Evolutionary conservation across 2,797 vertebrate genomes (phyloP).

Genomic region (Rhodeus uyekii): DNA sequence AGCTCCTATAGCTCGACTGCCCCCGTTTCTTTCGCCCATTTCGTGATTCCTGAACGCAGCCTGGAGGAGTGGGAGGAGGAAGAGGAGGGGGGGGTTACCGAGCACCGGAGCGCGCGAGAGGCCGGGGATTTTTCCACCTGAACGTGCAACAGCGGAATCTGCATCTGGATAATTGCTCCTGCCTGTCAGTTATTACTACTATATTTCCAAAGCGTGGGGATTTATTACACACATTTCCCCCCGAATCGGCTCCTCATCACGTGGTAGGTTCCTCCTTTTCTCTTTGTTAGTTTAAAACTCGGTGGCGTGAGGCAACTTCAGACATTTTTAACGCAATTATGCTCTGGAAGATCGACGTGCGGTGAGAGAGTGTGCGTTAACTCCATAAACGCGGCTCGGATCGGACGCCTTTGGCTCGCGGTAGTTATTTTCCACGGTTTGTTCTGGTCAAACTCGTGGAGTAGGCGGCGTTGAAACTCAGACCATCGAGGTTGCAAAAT

Average conservation of each 20-base stretch:
- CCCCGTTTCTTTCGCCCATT: slow-evolving; percentile 68
- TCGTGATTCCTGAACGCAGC: slow-evolving; percentile 61
- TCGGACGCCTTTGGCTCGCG: slow-evolving; percentile 12
- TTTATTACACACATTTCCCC: slow-evolving; percentile 75
- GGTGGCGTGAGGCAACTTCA: slow-evolving; percentile 38
- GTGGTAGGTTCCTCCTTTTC: slow-evolving; percentile 82
- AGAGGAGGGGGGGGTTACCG: slow-evolving; percentile 40
- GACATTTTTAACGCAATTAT: slow-evolving; percentile 24
- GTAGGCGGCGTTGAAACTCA: slow-evolving; percentile 36
- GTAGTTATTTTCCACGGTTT: slow-evolving; percentile 23
- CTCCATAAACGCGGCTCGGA: neutral
- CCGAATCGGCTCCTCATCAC: slow-evolving; percentile 80
- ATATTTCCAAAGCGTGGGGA: slow-evolving; percentile 73
- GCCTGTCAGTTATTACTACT: slow-evolving; percentile 46
- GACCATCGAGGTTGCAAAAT: slow-evolving; percentile 49
- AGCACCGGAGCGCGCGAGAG: slow-evolving; percentile 54
- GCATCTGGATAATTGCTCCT: slow-evolving; percentile 35
- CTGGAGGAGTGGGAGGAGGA: slow-evolving; percentile 46
- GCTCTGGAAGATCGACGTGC: slow-evolving; percentile 19
- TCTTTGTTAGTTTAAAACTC: slow-evolving; percentile 76
- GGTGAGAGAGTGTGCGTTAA: slow-evolving; percentile 11
- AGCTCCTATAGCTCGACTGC: slow-evolving; percentile 39
- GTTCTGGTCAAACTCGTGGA: slow-evolving; percentile 31
- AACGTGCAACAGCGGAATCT: slow-evolving; percentile 39
- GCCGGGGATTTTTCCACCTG: slow-evolving; percentile 48